Conservation (phyloP, 2,888 invertebrate genomes). For the Ptychoptera albimana region DNA sequence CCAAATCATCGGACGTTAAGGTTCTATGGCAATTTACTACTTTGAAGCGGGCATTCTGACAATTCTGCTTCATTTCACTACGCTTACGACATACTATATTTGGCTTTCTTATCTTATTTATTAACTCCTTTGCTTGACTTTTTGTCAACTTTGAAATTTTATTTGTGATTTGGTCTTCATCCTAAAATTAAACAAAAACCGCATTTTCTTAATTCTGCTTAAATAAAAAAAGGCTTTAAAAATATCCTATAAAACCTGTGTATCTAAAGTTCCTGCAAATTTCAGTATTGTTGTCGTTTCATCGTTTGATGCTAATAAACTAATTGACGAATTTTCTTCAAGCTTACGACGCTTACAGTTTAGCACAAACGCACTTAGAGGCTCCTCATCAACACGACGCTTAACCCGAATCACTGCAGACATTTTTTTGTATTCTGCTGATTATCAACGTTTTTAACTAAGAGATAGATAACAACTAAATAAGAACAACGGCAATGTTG, state of each 20-base stretch:
- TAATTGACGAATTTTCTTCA: constrained; percentile 21
- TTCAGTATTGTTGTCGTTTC: constrained; percentile 46
- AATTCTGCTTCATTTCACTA: constrained; percentile 29
- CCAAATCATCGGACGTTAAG: constrained; percentile 16
- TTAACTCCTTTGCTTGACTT: constrained; percentile 30
- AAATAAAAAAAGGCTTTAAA: not conserved
- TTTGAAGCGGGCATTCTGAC: constrained; percentile 38
- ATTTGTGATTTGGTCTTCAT: constrained; percentile 28
- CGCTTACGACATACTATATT: constrained; percentile 32
- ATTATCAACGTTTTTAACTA: not conserved
- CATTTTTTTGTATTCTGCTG: constrained; percentile 23
- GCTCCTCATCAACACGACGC: constrained; percentile 52
- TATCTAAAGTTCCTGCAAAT: constrained; percentile 54
- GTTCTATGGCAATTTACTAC: constrained; percentile 42
- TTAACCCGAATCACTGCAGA: constrained; percentile 53
- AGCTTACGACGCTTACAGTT: constrained; percentile 53
- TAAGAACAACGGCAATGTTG: too few relatives aligned
- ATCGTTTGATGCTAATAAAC: constrained; percentile 18
- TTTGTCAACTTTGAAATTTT: constrained; percentile 33
- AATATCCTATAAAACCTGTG: constrained; percentile 34
- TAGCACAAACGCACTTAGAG: constrained; percentile 51
- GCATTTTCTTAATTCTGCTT: too few relatives aligned
- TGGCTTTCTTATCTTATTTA: constrained; percentile 32
- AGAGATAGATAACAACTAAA: not conserved
- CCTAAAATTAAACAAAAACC: constrained; percentile 19